Conservation (phyloP, 2,797 vertebrate genomes). For the Decapterus maruadsi region DNA sequence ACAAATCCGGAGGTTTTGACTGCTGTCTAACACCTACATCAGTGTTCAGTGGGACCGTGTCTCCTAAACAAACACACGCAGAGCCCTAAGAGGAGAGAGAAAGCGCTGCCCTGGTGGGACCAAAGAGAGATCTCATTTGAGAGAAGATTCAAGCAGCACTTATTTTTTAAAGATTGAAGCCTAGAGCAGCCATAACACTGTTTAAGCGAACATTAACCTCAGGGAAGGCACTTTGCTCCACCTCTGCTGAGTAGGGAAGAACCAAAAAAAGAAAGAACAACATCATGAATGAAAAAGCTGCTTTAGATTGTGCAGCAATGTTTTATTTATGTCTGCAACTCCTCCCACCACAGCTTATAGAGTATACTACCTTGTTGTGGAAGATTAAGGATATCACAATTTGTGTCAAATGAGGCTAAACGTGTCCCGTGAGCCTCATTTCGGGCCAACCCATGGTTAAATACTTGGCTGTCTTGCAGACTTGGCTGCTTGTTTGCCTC, state of each 20-base stretch:
- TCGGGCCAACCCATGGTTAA: slow-evolving; percentile 18
- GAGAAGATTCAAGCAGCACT: not conserved
- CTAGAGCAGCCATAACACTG: slow-evolving; percentile 15
- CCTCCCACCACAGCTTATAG: not conserved
- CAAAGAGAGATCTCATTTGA: not conserved
- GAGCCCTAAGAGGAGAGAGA: slow-evolving; percentile 10
- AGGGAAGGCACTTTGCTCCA: not conserved
- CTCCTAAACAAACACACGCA: slow-evolving; percentile 32
- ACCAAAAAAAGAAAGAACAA: not conserved
- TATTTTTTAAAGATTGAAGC: not conserved
- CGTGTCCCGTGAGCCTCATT: slow-evolving; percentile 32
- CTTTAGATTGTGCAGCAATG: not conserved
- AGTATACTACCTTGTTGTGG: not conserved
- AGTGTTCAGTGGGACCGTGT: not conserved
- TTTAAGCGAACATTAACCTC: slow-evolving; percentile 32
- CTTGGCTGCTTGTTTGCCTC: slow-evolving; percentile 19
- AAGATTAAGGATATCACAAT: not conserved
- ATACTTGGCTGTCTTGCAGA: slow-evolving; percentile 30
- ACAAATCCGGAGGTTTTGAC: slow-evolving; percentile 38
- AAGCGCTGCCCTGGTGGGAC: slow-evolving; percentile 4
- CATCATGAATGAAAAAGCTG: not conserved
- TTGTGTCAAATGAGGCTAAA: not conserved
- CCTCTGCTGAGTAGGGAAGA: not conserved
- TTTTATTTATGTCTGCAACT: not conserved
- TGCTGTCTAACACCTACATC: slow-evolving; percentile 39